Evolutionary conservation across 2,113 vertebrate species (phyloP).

Genomic region (Beaufortia kweichowensis): DNA sequence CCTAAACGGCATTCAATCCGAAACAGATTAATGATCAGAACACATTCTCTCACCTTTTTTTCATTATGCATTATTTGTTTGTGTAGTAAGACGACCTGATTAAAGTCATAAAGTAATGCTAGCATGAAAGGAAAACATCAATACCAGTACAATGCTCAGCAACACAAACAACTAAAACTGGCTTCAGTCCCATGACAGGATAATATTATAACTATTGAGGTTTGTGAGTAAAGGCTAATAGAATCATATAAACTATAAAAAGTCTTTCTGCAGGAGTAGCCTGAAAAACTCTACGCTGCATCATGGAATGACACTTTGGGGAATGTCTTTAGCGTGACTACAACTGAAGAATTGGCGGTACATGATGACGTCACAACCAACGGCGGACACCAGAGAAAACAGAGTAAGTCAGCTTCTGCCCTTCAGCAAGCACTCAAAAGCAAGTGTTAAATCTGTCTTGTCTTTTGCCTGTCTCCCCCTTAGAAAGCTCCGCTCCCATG

Average conservation of each 20-base stretch:
- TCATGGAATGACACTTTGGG: too few relatives aligned
- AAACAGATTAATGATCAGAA: neutral
- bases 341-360: too few relatives aligned
- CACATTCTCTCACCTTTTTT: neutral
- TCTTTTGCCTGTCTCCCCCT: too few relatives aligned
- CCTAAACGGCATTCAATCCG: neutral
- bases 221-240: neutral
- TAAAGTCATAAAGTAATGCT: constrained; percentile 8
- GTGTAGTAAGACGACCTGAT: neutral
- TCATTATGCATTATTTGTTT: neutral
- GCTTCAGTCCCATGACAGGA: neutral
- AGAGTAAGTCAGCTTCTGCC: too few relatives aligned
- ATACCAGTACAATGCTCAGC: constrained; percentile 20
- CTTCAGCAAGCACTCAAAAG: too few relatives aligned
- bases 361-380: too few relatives aligned
- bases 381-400: too few relatives aligned
- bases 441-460: too few relatives aligned
- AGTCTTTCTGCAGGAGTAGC: neutral
- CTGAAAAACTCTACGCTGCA: too few relatives aligned
- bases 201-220: neutral
- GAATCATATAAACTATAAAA: too few relatives aligned
- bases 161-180: neutral
- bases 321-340: too few relatives aligned
- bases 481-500: too few relatives aligned
- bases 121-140: constrained; percentile 7